These are phyloP conservation scores for Chanos chanos DNA, from an alignment of 2,797 vertebrate genomes.

Conservation along the genomic window DNA sequence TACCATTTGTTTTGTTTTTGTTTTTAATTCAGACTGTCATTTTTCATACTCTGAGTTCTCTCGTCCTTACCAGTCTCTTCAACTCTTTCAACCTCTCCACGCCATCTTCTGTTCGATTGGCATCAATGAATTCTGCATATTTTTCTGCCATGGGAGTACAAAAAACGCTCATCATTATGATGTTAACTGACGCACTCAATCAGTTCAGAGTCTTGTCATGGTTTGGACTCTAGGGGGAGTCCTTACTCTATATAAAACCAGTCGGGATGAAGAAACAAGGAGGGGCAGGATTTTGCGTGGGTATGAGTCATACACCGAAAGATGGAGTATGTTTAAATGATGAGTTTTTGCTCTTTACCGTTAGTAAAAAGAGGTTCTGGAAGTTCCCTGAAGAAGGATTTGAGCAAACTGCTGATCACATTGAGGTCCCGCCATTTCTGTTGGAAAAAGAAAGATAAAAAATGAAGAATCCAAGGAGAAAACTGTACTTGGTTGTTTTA, in stretches of 20 bases:
- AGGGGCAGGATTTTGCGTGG: background rate
- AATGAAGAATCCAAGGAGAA: no score
- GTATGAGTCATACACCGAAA: background rate
- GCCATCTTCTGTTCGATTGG: slow-evolving; percentile 90
- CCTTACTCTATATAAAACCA: slow-evolving; percentile 1
- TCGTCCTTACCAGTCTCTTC: slow-evolving; percentile 87
- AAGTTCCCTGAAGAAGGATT: slow-evolving; percentile 97
- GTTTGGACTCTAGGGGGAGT: slow-evolving; percentile 34
- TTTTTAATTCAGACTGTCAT: background rate
- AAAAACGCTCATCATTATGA: background rate
- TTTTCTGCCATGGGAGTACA: slow-evolving; percentile 75
- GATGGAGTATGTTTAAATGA: background rate
- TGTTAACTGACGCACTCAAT: background rate
- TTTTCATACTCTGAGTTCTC: background rate
- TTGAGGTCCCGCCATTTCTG: slow-evolving; percentile 99
- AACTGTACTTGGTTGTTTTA: no score
- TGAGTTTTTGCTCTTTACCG: slow-evolving; percentile 68
- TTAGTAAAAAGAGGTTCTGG: slow-evolving; percentile 98
- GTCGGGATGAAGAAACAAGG: background rate
- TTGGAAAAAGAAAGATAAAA: slow-evolving; percentile 1
- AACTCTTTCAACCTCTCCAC: slow-evolving; percentile 88
- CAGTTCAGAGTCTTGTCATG: no score
- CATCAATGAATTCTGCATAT: slow-evolving; percentile 95
- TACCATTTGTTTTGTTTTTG: background rate
- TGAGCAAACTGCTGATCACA: slow-evolving; percentile 97